Conservation (phyloP, 2,888 invertebrate species). For the Strigamia transsilvanica region DNA sequence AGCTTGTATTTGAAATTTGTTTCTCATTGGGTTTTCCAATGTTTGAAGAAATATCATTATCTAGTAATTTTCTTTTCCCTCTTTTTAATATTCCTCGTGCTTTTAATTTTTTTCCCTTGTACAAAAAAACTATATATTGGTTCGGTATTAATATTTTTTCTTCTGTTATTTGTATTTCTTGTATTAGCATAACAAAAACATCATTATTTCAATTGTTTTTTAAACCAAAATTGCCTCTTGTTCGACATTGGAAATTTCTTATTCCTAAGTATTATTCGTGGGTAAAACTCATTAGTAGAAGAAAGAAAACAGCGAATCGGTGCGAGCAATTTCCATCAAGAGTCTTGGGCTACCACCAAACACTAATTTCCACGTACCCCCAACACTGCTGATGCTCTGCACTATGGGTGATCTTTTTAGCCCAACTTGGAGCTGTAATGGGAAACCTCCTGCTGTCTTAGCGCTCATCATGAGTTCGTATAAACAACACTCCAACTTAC, state of each 20-base stretch:
- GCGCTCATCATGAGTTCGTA: constrained; percentile 38
- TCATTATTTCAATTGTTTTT: neutral
- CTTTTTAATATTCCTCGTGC: constrained; percentile 22
- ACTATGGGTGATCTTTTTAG: constrained; percentile 42
- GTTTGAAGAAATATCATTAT: constrained; percentile 41
- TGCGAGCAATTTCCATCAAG: constrained; percentile 24
- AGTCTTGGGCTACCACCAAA: constrained; percentile 35
- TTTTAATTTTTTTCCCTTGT: neutral
- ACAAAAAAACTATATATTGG: neutral
- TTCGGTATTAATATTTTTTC: neutral
- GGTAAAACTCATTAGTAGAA: constrained; percentile 10
- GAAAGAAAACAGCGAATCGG: constrained; percentile 19
- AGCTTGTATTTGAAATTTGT: constrained; percentile 36
- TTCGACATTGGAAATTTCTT: neutral
- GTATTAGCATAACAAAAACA: too few species aligned
- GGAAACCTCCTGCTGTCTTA: constrained; percentile 35
- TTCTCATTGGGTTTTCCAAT: constrained; percentile 36
- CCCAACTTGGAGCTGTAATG: constrained; percentile 24
- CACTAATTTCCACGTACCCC: constrained; percentile 41
- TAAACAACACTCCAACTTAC: constrained; percentile 42
- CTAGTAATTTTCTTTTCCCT: constrained; percentile 24
- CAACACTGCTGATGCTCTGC: constrained; percentile 20
- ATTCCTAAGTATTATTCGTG: neutral
- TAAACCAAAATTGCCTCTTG: neutral
- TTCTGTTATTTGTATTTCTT: neutral